These are phyloP conservation scores for Acronicta leporina DNA, from an alignment of 2,888 invertebrate species.

Conservation along the genomic window DNA sequence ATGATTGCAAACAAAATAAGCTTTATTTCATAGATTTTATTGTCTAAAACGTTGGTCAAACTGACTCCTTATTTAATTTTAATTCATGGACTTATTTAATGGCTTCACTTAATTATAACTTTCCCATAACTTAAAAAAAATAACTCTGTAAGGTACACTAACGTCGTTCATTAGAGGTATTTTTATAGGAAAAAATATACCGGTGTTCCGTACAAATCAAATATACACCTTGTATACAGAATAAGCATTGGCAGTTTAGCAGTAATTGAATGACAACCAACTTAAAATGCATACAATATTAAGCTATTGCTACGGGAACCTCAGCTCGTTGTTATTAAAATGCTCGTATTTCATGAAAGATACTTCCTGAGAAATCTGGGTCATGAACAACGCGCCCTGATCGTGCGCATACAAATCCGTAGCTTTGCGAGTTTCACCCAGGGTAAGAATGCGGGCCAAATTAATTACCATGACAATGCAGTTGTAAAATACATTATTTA, in stretches of 20 bases:
- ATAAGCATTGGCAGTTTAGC: conserved; percentile 17
- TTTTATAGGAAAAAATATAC: too few species aligned
- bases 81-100: too few species aligned
- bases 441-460: conserved; percentile 73
- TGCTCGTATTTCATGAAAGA: conserved; percentile 62
- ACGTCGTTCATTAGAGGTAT: too few species aligned
- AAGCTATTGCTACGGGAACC: conserved; percentile 59
- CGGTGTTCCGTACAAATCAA: not conserved
- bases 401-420: conserved; percentile 65
- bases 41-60: too few species aligned
- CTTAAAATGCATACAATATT: conserved; percentile 42
- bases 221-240: conserved; percentile 3
- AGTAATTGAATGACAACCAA: conserved; percentile 24
- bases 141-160: too few species aligned
- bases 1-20: too few species aligned
- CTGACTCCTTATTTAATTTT: too few species aligned
- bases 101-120: too few species aligned
- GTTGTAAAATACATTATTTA: conserved; percentile 81
- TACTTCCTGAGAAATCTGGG: conserved; percentile 62
- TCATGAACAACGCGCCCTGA: conserved; percentile 61
- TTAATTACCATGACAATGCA: conserved; percentile 84
- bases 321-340: conserved; percentile 58
- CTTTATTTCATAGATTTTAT: too few species aligned
- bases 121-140: too few species aligned
- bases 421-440: conserved; percentile 71